phyloP scores from a whole-genome alignment of 1,140 invertebrate genomes.

The Dreissena rostriformis region DNA sequence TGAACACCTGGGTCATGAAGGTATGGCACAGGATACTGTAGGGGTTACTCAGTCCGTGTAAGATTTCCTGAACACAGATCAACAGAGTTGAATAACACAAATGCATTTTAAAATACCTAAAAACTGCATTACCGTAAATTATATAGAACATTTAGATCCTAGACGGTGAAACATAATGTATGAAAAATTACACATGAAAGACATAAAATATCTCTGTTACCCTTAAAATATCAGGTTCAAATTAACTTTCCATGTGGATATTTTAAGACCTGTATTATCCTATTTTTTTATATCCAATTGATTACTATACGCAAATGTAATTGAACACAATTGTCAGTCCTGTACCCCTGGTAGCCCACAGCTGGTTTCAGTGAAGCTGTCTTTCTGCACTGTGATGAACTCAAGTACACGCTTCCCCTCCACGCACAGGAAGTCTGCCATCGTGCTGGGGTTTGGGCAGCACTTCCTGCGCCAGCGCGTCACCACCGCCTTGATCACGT shows the following conservation, averaged over 20 bases:
- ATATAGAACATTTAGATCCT: background rate
- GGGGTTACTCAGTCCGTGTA: constrained; percentile 70
- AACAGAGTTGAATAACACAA: too few relatives aligned
- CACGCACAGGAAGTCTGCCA: constrained; percentile 80
- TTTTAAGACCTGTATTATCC: too few relatives aligned
- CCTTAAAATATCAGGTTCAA: background rate
- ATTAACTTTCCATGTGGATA: background rate
- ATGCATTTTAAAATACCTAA: too few relatives aligned
- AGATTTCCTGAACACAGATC: constrained; percentile 64
- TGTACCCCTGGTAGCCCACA: constrained; percentile 86
- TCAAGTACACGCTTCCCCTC: constrained; percentile 88
- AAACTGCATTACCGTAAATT: too few relatives aligned
- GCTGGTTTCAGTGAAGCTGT: constrained; percentile 91
- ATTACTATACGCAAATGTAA: too few relatives aligned
- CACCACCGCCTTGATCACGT: constrained; percentile 80
- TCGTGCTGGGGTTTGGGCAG: constrained; percentile 68
- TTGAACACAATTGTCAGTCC: too few relatives aligned
- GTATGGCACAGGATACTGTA: constrained; percentile 70
- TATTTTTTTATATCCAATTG: too few relatives aligned
- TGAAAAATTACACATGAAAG: background rate
- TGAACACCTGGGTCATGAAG: constrained; percentile 67
- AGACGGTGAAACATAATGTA: background rate
- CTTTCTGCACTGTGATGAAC: constrained; percentile 93
- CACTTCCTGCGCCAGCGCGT: constrained; percentile 77
- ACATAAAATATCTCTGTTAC: background rate